A percentile compares a stretch with the other conserved stretches of the same genome.
phyloP scores from a whole-genome alignment of 2,888 invertebrate species.

The Piscicola geometra region DNA sequence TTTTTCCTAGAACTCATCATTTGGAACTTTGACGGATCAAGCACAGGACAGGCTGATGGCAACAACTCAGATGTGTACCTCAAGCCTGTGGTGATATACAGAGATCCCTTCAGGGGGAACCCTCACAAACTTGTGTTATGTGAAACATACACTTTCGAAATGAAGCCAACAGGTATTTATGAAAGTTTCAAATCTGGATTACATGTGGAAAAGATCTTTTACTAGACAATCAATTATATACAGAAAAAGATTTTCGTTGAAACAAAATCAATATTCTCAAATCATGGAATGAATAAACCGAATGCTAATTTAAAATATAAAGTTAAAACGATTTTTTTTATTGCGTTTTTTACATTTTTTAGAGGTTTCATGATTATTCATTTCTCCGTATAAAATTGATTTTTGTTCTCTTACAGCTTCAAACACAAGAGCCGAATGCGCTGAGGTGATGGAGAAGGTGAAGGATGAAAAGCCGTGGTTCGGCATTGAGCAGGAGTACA shows the following conservation, averaged over 20 bases:
- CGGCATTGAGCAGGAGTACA: slow-evolving; percentile 61
- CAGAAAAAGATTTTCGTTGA: too few relatives aligned
- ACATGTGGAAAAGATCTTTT: neutral
- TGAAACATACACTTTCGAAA: slow-evolving; percentile 76
- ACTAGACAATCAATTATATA: too few relatives aligned
- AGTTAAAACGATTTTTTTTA: too few relatives aligned
- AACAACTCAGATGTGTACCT: slow-evolving; percentile 71
- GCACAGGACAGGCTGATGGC: slow-evolving; percentile 56
- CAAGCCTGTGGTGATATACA: slow-evolving; percentile 81
- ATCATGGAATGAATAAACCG: neutral
- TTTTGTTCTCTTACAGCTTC: slow-evolving; percentile 47
- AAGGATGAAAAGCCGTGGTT: slow-evolving; percentile 58
- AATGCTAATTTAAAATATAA: too few relatives aligned
- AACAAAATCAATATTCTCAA: neutral
- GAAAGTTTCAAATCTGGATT: neutral
- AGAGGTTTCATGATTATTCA: neutral
- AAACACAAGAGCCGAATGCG: slow-evolving; percentile 57
- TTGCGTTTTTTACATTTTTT: too few relatives aligned
- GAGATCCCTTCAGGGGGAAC: slow-evolving; percentile 83
- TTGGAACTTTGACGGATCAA: slow-evolving; percentile 57
- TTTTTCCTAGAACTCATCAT: slow-evolving; percentile 52
- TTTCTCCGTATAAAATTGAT: neutral
- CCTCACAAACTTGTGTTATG: slow-evolving; percentile 84
- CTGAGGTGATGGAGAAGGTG: slow-evolving; percentile 57
- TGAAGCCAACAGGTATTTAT: slow-evolving; percentile 68